These are phyloP conservation scores for Microtus richardsoni DNA, from an alignment of 2,113 vertebrate species.

Conservation along the genomic window DNA sequence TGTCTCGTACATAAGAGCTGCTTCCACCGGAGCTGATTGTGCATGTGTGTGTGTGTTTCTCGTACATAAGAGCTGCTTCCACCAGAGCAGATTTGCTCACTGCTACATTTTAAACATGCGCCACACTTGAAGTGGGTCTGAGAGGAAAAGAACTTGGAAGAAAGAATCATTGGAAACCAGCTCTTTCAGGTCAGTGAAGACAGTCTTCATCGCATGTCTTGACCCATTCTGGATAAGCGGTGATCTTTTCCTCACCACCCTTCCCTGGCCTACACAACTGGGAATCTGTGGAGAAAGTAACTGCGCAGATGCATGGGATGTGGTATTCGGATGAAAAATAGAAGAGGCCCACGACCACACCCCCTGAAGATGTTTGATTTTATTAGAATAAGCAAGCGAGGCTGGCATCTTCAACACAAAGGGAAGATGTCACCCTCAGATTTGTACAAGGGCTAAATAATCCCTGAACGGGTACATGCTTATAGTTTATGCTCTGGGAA, in stretches of 20 bases:
- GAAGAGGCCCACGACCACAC: not conserved
- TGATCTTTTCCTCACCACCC: not conserved
- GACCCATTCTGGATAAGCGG: not conserved
- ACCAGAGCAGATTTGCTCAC: not conserved
- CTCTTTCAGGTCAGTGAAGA: not conserved
- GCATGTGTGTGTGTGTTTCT: not conserved
- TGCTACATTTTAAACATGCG: not conserved
- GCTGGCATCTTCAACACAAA: not conserved
- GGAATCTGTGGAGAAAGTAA: not conserved
- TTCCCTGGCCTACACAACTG: not conserved
- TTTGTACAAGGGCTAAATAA: not conserved
- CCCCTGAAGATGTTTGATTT: not conserved
- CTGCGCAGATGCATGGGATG: accelerated
- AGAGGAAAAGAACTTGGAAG: not conserved
- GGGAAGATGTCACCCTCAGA: not conserved
- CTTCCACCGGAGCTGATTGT: too few relatives aligned
- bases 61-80: not conserved
- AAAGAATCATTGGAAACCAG: not conserved
- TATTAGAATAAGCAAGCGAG: not conserved
- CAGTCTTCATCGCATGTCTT: not conserved
- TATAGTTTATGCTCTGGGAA: accelerated
- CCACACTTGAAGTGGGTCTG: not conserved
- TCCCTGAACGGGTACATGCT: not conserved
- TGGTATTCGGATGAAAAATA: not conserved
- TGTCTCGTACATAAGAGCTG: not conserved